Percentiles rank a stretch among this genome's conserved stretches.
phyloP scores from a whole-genome alignment of 2,113 vertebrate species.

The Arizona elegans region DNA sequence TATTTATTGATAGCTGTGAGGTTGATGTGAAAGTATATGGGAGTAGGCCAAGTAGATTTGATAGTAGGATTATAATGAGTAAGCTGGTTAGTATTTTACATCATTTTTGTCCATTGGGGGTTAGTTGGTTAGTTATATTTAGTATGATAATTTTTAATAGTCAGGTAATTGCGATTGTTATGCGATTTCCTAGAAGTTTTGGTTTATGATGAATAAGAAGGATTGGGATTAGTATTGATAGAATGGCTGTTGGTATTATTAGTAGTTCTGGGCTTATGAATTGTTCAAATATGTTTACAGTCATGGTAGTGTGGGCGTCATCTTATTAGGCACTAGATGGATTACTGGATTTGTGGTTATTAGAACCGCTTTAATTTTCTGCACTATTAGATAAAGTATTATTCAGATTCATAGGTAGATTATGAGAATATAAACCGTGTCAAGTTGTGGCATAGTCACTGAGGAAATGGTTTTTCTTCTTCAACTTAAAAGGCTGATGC shows the following conservation, averaged over 20 bases:
- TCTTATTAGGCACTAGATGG: no score
- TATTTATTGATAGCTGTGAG: not conserved
- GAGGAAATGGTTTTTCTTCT: rapidly evolving
- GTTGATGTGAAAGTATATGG: not conserved
- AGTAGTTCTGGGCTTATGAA: no score
- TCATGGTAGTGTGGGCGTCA: no score
- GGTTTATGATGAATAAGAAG: rapidly evolving
- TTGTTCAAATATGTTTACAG: not conserved
- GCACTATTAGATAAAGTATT: no score
- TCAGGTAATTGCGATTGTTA: no score
- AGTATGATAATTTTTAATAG: rapidly evolving
- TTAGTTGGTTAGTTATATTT: rapidly evolving
- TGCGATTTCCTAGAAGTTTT: no score
- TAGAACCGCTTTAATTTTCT: no score
- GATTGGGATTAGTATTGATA: rapidly evolving
- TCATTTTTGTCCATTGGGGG: rapidly evolving
- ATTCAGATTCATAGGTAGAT: rapidly evolving
- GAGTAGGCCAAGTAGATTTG: rapidly evolving
- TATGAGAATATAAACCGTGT: rapidly evolving
- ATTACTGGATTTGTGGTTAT: no score
- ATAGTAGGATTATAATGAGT: rapidly evolving
- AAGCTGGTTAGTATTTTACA: rapidly evolving
- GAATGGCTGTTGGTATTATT: rapidly evolving
- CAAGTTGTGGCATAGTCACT: not conserved
- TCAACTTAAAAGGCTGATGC: slow-evolving; percentile 29